Conservation (phyloP, 2,797 vertebrate genomes). For the Sciaenops ocellatus region DNA sequence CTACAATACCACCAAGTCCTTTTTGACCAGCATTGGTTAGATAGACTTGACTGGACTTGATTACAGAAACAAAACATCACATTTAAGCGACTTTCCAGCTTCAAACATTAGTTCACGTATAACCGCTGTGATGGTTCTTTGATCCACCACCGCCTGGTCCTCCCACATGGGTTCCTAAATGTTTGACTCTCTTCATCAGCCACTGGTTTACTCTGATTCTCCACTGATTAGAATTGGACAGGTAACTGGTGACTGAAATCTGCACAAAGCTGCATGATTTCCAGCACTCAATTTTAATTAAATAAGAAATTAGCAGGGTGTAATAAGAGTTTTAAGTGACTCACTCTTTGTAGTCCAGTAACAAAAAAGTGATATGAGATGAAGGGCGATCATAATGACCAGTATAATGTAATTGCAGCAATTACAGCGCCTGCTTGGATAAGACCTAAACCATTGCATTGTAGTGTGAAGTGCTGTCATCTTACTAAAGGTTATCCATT, state of each 20-base stretch:
- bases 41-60: background rate
- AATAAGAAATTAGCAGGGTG: background rate
- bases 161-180: background rate
- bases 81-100: background rate
- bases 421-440: background rate
- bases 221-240: background rate
- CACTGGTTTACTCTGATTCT: background rate
- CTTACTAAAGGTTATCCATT: background rate
- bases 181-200: background rate
- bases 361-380: background rate
- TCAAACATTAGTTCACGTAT: background rate
- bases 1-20: background rate
- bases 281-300: background rate
- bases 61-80: conserved; percentile 4
- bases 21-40: background rate
- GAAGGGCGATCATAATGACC: too few species aligned
- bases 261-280: background rate
- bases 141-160: background rate
- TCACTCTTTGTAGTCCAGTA: background rate
- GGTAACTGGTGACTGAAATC: background rate
- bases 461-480: too few species aligned
- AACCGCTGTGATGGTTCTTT: conserved; percentile 9
- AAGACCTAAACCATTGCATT: background rate
- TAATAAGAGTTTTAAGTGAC: background rate
- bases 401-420: background rate